phyloP scores from a whole-genome alignment of 35 echinoderm and acorn worm species.

The Apostichopus parvimensis region DNA sequence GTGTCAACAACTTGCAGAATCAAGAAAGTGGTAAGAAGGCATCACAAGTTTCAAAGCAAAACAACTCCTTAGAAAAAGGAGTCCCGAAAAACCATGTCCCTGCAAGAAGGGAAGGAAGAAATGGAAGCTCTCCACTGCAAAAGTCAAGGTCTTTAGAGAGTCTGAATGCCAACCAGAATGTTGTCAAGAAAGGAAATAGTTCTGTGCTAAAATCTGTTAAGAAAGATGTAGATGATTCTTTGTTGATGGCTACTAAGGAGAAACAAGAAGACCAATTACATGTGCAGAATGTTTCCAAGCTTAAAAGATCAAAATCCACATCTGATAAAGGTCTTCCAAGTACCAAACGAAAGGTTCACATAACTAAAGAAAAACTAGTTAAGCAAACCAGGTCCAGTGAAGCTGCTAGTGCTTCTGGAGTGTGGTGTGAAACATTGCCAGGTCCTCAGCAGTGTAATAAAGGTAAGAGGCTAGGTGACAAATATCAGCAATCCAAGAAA shows the following conservation, averaged over 20 bases:
- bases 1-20: neutral
- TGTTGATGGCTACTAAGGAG: neutral
- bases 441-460: neutral
- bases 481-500: neutral
- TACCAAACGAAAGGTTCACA: neutral
- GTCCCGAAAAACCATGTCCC: neutral
- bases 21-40: neutral
- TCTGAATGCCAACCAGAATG: conserved; percentile 1
- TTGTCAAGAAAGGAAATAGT: neutral
- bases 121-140: neutral
- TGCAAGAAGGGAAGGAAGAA: neutral
- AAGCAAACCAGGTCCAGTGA: too few species aligned
- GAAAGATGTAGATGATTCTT: too few species aligned
- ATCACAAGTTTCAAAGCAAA: neutral
- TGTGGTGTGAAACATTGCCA: neutral
- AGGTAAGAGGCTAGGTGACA: neutral
- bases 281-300: neutral
- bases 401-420: too few species aligned
- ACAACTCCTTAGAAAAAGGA: neutral
- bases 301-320: neutral
- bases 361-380: too few species aligned
- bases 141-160: conserved; percentile 9
- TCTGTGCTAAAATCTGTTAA: neutral
- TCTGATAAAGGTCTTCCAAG: neutral
- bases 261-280: neutral